Percentiles rank a stretch among this genome's conserved stretches.
Evolutionary conservation across 2,888 invertebrate genomes (phyloP).

Genomic region (Abrostola triplasia): DNA sequence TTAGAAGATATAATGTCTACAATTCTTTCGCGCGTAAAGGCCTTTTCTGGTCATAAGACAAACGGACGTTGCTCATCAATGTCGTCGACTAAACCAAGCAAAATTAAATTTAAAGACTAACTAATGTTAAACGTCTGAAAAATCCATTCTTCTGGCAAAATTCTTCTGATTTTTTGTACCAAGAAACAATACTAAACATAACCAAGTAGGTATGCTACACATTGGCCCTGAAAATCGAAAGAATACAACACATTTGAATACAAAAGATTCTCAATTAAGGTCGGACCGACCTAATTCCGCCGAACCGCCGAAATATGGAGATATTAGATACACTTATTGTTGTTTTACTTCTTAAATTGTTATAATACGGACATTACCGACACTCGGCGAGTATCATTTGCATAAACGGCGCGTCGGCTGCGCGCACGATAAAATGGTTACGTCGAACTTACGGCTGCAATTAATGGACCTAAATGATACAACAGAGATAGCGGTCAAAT

Average conservation of each 20-base stretch:
- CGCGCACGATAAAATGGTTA: slow-evolving; percentile 77
- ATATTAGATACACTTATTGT: slow-evolving; percentile 77
- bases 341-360: slow-evolving; percentile 87
- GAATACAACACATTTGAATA: slow-evolving; percentile 1
- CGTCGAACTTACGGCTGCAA: slow-evolving; percentile 82
- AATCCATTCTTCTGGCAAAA: too few species aligned
- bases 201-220: too few species aligned
- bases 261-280: slow-evolving; percentile 30
- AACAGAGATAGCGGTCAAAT: slow-evolving; percentile 68
- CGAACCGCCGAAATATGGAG: slow-evolving; percentile 45
- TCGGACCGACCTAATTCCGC: slow-evolving; percentile 31
- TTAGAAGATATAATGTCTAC: too few species aligned
- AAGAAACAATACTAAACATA: too few species aligned
- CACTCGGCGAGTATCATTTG: slow-evolving; percentile 84
- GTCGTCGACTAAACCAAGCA: too few species aligned
- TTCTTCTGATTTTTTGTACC: too few species aligned
- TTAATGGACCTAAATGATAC: slow-evolving; percentile 84
- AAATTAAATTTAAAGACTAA: too few species aligned
- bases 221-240: background rate
- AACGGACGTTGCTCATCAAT: too few species aligned
- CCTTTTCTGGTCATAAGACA: too few species aligned
- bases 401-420: slow-evolving; percentile 80
- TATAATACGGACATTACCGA: slow-evolving; percentile 81
- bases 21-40: too few species aligned
- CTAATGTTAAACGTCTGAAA: too few species aligned